Evolutionary conservation across 2,113 vertebrate genomes (phyloP).

Genomic region (Macquaria ambigua): DNA sequence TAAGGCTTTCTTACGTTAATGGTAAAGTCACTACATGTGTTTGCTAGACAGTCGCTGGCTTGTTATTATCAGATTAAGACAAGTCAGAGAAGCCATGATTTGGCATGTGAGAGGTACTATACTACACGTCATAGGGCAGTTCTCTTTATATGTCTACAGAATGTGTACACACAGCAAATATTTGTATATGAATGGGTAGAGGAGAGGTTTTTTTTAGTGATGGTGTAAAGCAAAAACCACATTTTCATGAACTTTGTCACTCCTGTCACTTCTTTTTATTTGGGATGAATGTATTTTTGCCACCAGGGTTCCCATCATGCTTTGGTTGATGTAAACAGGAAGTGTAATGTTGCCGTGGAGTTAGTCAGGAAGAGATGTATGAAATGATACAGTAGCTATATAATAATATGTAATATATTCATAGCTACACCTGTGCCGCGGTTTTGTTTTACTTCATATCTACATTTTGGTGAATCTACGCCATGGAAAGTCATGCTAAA

Average conservation of each 20-base stretch:
- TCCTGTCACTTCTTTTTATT: not conserved
- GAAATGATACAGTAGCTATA: not conserved
- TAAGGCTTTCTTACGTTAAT: not conserved
- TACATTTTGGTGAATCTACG: not conserved
- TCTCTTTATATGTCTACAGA: too few relatives aligned
- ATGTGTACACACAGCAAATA: not conserved
- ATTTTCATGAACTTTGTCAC: not conserved
- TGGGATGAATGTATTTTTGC: not conserved
- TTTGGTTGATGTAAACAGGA: conserved; percentile 12
- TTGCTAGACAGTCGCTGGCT: not conserved
- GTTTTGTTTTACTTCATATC: not conserved
- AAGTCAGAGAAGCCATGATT: not conserved
- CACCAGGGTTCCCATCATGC: not conserved
- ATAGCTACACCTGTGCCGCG: too few relatives aligned
- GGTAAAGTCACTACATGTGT: not conserved
- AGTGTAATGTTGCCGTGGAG: not conserved
- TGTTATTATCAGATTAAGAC: not conserved
- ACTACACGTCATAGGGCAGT: not conserved
- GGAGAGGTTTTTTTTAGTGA: not conserved
- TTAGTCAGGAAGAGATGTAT: not conserved
- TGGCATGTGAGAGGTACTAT: not conserved
- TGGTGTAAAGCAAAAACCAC: not conserved
- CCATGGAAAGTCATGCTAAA: not conserved
- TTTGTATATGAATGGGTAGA: not conserved
- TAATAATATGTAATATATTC: not conserved